These are phyloP conservation scores for Lepus timidus DNA, from an alignment of 2,113 vertebrate species.

Conservation along the genomic window DNA sequence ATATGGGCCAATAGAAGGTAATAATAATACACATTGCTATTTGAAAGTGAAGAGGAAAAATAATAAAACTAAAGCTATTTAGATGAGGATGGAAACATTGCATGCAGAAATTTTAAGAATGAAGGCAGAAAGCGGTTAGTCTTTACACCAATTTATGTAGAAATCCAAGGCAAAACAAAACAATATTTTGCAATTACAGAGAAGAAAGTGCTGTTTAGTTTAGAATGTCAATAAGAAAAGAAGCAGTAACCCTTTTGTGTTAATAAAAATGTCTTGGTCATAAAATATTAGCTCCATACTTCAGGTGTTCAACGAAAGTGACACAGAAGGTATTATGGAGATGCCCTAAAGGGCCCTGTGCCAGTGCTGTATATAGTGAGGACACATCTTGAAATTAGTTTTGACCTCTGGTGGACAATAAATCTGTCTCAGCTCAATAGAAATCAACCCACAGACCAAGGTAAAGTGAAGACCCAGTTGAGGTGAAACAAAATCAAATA, in stretches of 20 bases:
- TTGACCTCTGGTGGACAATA: constrained; percentile 52
- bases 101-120: constrained; percentile 17
- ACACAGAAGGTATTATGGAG: constrained; percentile 13
- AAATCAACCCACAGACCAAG: constrained; percentile 53
- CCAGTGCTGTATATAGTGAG: not conserved
- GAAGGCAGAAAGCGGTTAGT: not conserved
- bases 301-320: constrained; percentile 59
- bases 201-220: not conserved
- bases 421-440: constrained; percentile 61
- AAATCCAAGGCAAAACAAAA: constrained; percentile 45
- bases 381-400: constrained; percentile 67
- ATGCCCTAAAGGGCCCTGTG: not conserved
- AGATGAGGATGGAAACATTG: not conserved
- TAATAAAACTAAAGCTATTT: not conserved
- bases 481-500: constrained; percentile 66
- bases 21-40: not conserved
- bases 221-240: constrained; percentile 47
- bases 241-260: constrained; percentile 62
- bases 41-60: not conserved
- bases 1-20: not conserved
- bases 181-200: not conserved
- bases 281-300: constrained; percentile 68
- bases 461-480: constrained; percentile 36
- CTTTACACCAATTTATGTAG: not conserved
- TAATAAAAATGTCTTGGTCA: constrained; percentile 72